These are phyloP conservation scores for Dinocampus coccinellae DNA, from an alignment of 2,888 invertebrate species.

Conservation along the genomic window DNA sequence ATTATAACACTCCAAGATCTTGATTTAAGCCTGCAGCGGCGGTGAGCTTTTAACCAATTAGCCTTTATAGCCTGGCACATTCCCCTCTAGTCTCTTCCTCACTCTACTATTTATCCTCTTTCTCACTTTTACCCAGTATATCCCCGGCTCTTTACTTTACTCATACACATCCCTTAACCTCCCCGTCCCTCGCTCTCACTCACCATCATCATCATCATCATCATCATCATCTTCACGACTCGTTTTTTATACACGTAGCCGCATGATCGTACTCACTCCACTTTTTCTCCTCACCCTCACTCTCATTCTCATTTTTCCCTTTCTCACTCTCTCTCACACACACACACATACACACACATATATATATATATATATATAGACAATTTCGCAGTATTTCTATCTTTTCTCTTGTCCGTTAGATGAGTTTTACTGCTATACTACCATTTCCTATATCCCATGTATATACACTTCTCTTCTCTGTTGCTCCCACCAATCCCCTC, in stretches of 20 bases:
- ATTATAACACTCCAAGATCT: slow-evolving; percentile 70
- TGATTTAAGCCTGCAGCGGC: slow-evolving; percentile 70
- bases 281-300: slow-evolving; percentile 20
- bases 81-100: slow-evolving; percentile 42
- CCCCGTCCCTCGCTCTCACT: not conserved
- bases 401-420: slow-evolving; percentile 9
- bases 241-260: slow-evolving; percentile 16
- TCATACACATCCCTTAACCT: no score
- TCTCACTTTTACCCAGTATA: not conserved
- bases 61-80: slow-evolving; percentile 66
- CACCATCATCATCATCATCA: slow-evolving; percentile 1
- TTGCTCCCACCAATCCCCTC: slow-evolving; percentile 19
- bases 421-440: slow-evolving; percentile 26
- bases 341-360: no score
- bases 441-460: not conserved
- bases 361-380: no score
- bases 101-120: slow-evolving; percentile 23
- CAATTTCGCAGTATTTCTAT: no score
- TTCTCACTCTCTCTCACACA: no score
- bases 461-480: slow-evolving; percentile 29
- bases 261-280: slow-evolving; percentile 5
- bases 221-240: not conserved
- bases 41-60: slow-evolving; percentile 70
- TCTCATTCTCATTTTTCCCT: slow-evolving; percentile 26
- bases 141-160: not conserved